Percentiles rank a stretch among this genome's conserved stretches.
phyloP scores from a whole-genome alignment of 2,888 invertebrate species.

The Tenthredo notha region DNA sequence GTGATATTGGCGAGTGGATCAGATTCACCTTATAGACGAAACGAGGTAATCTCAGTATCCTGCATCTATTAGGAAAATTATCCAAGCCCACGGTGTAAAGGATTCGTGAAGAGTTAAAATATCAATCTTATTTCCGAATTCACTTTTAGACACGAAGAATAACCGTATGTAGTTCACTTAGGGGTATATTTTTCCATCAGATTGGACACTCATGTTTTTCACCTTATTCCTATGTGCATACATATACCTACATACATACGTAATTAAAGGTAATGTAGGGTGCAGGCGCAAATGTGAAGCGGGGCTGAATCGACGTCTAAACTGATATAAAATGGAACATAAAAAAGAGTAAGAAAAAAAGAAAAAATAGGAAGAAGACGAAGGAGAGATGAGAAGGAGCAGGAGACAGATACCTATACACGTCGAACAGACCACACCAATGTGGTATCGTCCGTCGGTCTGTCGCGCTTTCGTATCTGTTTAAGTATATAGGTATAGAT shows the following conservation, averaged over 20 bases:
- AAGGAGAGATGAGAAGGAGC: not conserved
- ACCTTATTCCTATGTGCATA: not conserved
- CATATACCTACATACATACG: not conserved
- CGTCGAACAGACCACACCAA: conserved; percentile 9
- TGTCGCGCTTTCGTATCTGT: conserved; percentile 33
- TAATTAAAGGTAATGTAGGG: conserved; percentile 8
- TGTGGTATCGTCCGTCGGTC: conserved; percentile 26
- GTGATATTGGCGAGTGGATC: not conserved
- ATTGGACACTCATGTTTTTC: not conserved
- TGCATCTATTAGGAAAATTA: not conserved
- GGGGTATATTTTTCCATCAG: not conserved
- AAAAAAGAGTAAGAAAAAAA: conserved; percentile 55
- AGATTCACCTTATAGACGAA: not conserved
- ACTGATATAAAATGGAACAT: not conserved
- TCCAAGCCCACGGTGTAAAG: not conserved
- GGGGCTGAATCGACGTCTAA: not conserved
- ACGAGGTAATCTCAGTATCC: not conserved
- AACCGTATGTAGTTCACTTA: not conserved
- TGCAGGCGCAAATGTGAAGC: not conserved
- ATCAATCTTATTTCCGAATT: not conserved
- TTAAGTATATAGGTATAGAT: conserved; percentile 13
- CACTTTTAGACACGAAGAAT: not conserved
- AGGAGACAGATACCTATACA: conserved; percentile 13
- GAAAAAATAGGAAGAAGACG: conserved; percentile 44
- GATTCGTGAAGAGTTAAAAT: not conserved